Evolutionary conservation across 2,113 vertebrate genomes (phyloP).

Genomic region (Manacus vitellinus): DNA sequence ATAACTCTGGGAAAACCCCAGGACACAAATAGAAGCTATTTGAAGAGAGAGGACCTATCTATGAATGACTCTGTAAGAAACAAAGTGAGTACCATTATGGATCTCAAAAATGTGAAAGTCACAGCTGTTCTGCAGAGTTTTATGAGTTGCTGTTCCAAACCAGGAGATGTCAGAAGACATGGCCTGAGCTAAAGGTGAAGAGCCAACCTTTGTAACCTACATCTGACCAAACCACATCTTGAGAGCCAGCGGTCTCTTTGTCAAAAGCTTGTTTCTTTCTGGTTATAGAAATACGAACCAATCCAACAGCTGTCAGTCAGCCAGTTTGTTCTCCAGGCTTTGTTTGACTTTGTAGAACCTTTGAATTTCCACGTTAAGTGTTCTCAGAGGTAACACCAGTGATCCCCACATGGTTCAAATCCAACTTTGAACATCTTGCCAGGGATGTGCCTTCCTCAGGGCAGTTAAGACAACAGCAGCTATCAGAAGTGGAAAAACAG

Average conservation of each 20-base stretch:
- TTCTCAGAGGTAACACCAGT: neutral
- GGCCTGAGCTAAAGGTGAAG: neutral
- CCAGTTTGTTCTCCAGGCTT: neutral
- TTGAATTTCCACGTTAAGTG: neutral
- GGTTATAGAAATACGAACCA: neutral
- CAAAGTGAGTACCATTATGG: neutral
- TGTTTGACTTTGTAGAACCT: neutral
- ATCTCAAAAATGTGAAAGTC: neutral
- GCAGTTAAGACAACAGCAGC: neutral
- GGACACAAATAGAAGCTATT: neutral
- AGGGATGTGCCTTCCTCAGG: neutral
- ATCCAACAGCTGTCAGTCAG: neutral
- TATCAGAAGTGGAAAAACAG: neutral
- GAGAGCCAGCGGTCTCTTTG: neutral
- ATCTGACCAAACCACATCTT: neutral
- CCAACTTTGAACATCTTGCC: neutral
- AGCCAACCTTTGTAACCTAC: neutral
- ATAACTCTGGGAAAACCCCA: neutral
- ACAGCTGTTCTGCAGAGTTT: neutral
- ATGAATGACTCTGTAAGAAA: neutral
- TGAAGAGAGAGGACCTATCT: neutral
- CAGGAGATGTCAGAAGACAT: neutral
- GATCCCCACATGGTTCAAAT: neutral
- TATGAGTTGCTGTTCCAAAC: neutral
- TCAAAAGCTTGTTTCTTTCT: neutral